Base-by-base conservation (phyloP, 2,888 invertebrate species). In the Heliconius ethilla region DNA sequence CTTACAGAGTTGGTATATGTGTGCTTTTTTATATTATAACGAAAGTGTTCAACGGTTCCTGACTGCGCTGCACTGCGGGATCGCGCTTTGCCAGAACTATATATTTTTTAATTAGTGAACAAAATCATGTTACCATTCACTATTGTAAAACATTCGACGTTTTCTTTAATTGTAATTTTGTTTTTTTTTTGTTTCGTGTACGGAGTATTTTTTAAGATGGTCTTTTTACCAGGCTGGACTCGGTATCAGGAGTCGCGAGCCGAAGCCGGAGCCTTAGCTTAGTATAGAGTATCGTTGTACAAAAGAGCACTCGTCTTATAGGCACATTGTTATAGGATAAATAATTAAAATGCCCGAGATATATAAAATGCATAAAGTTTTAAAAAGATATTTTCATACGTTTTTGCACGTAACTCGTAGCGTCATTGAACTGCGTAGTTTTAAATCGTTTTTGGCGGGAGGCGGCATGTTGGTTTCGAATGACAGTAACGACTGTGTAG, bases 371-470 rank as follows among this genome's bases (percentile, higher is more conserved):
- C 92, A 90, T 92, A 93, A 93, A 92, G 87, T 90, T 91, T 88
- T 88, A 86, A 90, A 63, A 88, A 89, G 85, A 93, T 94, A 94
- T 94, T 94, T 94, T 94, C 93, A 92, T 94, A 94, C 94, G 91
- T 93, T 94, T 94, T 94, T 94, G 94, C 94, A 94, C 94, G 90
- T 91, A 89, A 91, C 85, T 85, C 86, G 87, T 88, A 87, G 88
- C 89, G 87, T 85, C 88, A 82, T 83, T 84, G 84, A 74, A 74
- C 74, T 74, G 85, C 89, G 86, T 90, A 89, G 89, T 87, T 87
- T 86, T 86, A 85, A 85, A 84, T 83, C 75, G 87, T 88, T 87
- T 67, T 87, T 87, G 86, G 87, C 87, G 91, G 88, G 87, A 86
- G 85, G 81, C 77, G 83, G 86, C 81, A 73, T 63, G 55, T 73